Evolutionary conservation across 2,797 vertebrate species (phyloP), one percentile per base, ranked within the genome.

Genomic region (Neopelma chrysocephalum): DNA sequence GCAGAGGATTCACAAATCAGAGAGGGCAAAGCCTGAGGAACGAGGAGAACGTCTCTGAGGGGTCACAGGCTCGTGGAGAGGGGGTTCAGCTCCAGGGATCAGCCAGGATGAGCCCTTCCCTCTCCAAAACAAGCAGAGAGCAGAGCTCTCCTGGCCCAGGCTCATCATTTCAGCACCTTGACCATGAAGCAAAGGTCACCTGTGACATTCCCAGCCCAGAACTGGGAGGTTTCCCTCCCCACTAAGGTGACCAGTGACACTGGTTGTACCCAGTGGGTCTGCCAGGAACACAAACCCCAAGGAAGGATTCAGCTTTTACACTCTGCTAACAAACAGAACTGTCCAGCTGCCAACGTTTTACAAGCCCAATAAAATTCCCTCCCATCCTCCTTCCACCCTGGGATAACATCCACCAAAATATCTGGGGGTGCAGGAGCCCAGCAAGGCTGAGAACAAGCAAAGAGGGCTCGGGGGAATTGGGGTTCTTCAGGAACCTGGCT

Each of bases 201-300:
- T 10, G 32, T 20, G 58, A 38, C 36, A 32, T 12, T 71, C 68
- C 79, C 62, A 79, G 75, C 15, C 45, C n/a, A 20, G 40, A 12
- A 14, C 36, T 25, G 54, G 79, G 87, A 87, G 16, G 6, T 48
- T 47, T 87, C 48, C 78, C 36, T 26, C 17, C 26, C 53, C 70
- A 32, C 34, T 14, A 12, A 36, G 14, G 23, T 12, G 12, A 31
- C 51, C 87, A 65, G 71, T 32, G 22, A 7, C 0, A 1, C 60
- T 29, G 73, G 34, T 2, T 34, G 23, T 3, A 32, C 10, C 1
- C 0, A 8, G 7, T 0, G 31, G 20, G 5, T 6, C 62, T 20
- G 0, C 79, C 75, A 40, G 3, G 2, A 60, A 5, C 34, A 4
- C 58, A 6, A 21, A 62, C 7, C 45, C 54, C 32, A 3, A 7